phyloP scores from a whole-genome alignment of 2,797 vertebrate genomes.

The Danio aesculapii region DNA sequence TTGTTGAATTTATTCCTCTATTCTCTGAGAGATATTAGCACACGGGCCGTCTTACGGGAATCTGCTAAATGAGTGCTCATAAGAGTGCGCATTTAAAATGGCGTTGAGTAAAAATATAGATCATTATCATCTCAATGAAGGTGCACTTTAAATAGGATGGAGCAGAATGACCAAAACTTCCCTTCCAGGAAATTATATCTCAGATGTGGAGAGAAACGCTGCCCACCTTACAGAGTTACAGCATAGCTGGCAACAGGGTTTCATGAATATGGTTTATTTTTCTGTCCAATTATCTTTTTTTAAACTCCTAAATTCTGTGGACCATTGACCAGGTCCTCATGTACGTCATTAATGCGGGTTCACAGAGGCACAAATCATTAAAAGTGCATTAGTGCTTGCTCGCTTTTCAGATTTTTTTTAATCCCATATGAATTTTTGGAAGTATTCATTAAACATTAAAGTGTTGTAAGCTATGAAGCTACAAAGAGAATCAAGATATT shows the following conservation, averaged over 20 bases:
- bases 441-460: no score
- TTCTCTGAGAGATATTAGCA: slow-evolving; percentile 70
- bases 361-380: no score
- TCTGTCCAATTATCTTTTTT: background rate
- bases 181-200: slow-evolving; percentile 64
- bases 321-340: no score
- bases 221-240: slow-evolving; percentile 60
- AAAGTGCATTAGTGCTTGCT: no score
- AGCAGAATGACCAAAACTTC: slow-evolving; percentile 61
- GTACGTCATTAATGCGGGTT: no score
- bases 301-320: no score
- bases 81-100: slow-evolving; percentile 57
- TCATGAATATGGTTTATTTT: slow-evolving; percentile 2
- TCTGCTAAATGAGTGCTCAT: slow-evolving; percentile 65
- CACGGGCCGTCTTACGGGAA: slow-evolving; percentile 71
- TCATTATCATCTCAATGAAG: slow-evolving; percentile 77
- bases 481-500: no score
- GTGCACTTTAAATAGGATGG: slow-evolving; percentile 70
- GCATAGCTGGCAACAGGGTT: slow-evolving; percentile 57
- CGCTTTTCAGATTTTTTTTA: no score
- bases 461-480: no score
- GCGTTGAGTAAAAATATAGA: slow-evolving; percentile 61
- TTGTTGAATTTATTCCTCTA: slow-evolving; percentile 65
- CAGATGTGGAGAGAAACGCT: slow-evolving; percentile 47
- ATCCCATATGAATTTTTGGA: no score